phyloP scores from a whole-genome alignment of 2,113 vertebrate species.

The Lepisosteus oculatus region DNA sequence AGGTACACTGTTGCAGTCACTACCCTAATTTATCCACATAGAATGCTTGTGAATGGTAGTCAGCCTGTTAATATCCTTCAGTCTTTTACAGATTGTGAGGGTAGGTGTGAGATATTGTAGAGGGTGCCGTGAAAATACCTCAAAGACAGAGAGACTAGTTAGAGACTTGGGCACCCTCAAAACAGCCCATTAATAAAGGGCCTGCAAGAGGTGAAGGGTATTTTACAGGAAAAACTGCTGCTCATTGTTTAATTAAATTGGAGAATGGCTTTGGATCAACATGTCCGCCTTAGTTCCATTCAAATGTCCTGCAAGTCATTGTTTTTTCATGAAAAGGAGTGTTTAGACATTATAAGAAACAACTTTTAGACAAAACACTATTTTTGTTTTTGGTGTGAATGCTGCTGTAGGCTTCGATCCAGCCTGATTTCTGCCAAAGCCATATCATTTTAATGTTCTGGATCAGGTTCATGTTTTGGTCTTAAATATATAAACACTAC shows the following conservation, averaged over 20 bases:
- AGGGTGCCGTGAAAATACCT: no score
- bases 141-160: no score
- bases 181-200: not conserved
- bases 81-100: no score
- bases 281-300: slow-evolving; percentile 13
- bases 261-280: not conserved
- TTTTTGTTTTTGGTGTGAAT: slow-evolving; percentile 22
- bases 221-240: not conserved
- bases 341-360: slow-evolving; percentile 23
- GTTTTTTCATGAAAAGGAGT: slow-evolving; percentile 23
- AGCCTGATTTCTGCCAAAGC: slow-evolving; percentile 26
- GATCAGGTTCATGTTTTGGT: slow-evolving; percentile 22
- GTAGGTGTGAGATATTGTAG: no score
- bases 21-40: not conserved
- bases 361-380: slow-evolving; percentile 18
- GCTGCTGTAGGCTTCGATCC: slow-evolving; percentile 18
- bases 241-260: slow-evolving; percentile 15
- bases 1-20: not conserved
- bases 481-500: slow-evolving; percentile 12
- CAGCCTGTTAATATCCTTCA: no score
- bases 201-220: slow-evolving; percentile 9
- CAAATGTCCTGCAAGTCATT: slow-evolving; percentile 8
- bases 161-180: no score
- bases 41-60: no score
- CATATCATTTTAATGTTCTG: slow-evolving; percentile 18